Base-by-base conservation (phyloP, 1,140 invertebrate species). In the Campodea augens region DNA sequence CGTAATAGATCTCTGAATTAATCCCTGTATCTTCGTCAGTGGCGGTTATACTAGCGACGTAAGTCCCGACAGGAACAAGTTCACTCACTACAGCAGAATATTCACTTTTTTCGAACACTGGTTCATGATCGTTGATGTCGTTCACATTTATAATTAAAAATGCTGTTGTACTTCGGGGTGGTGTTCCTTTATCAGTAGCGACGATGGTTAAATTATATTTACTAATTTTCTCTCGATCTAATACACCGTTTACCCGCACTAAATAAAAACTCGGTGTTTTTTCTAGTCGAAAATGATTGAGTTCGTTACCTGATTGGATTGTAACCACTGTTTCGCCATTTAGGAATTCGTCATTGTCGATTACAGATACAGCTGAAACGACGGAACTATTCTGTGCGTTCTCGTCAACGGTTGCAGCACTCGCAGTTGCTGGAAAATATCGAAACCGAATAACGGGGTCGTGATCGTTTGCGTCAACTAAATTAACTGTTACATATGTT, bases 41-140 rank as follows among this genome's bases (percentile, higher is more conserved):
- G 1, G 87, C 88, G 2, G 77, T 81, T 25, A 91, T 88, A 21
- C 83, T 80, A 1, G 81, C 79, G 0, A 92, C 81, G 57, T 81
- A 91, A 5, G 81, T 87, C 2, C 88, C 88, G 18, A 81, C 65
- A 0, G 85, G 83, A 2, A 83, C 77, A 3, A 86, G 64, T 63
- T 96, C 90, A 52, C 81, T 85, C 4, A 96, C 63, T 2, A 88
- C 74, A 0, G 84, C 75, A 0, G 83, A 81, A 63, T 92, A 93
- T 60, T 90, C 84, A 45, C 78, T 86, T 61, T 91, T 88, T 59
- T 90, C 85, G 57, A 95, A 95, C 3, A 88, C 84, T 1, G 88
- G 88, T 55, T 89, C 83, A 61, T 90, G 86, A 60, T 96, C 89
- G 64, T 95, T 95, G 0, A 88, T 81, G 60, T 96, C 92, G 60